Percentiles rank a stretch among this genome's conserved stretches.
These are phyloP conservation scores for Apogon hyalosoma DNA, from an alignment of 2,797 vertebrate species.

Conservation along the genomic window DNA sequence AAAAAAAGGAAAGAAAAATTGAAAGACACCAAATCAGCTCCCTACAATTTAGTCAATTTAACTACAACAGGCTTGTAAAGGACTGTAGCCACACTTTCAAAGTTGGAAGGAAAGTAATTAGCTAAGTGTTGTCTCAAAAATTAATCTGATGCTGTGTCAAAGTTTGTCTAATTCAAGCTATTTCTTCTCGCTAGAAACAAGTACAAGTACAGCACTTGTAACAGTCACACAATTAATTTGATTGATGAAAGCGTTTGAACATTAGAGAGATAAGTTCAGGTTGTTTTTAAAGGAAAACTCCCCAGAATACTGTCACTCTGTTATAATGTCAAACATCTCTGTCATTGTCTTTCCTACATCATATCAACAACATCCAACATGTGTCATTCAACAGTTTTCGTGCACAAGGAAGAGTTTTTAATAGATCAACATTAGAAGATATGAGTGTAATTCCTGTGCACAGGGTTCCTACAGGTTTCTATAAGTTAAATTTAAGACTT, in stretches of 20 bases:
- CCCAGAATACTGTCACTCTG: not conserved
- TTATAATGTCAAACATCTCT: not conserved
- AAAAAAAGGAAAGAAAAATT: not conserved
- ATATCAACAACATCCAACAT: too few species aligned
- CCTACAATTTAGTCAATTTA: slow-evolving; percentile 18
- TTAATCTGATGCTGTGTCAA: slow-evolving; percentile 37
- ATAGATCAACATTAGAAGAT: too few species aligned
- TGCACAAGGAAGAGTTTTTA: too few species aligned
- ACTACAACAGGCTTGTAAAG: slow-evolving; percentile 8
- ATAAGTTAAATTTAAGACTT: too few species aligned
- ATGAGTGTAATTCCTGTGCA: too few species aligned
- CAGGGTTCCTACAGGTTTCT: too few species aligned
- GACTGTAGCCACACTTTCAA: slow-evolving; percentile 6
- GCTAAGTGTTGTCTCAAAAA: slow-evolving; percentile 26
- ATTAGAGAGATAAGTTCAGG: slow-evolving; percentile 3
- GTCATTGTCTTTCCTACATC: too few species aligned
- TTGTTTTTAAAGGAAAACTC: slow-evolving; percentile 11
- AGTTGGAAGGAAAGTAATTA: slow-evolving; percentile 50
- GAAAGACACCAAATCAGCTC: slow-evolving; percentile 27
- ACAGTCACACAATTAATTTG: slow-evolving; percentile 52
- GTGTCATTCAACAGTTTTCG: too few species aligned
- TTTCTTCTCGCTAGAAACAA: slow-evolving; percentile 24
- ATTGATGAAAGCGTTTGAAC: slow-evolving; percentile 34
- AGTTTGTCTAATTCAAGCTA: slow-evolving; percentile 32
- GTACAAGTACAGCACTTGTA: slow-evolving; percentile 33